Conservation (phyloP, 1,140 invertebrate genomes). For the roundworm (Caenorhabditis elegans) region DNA sequence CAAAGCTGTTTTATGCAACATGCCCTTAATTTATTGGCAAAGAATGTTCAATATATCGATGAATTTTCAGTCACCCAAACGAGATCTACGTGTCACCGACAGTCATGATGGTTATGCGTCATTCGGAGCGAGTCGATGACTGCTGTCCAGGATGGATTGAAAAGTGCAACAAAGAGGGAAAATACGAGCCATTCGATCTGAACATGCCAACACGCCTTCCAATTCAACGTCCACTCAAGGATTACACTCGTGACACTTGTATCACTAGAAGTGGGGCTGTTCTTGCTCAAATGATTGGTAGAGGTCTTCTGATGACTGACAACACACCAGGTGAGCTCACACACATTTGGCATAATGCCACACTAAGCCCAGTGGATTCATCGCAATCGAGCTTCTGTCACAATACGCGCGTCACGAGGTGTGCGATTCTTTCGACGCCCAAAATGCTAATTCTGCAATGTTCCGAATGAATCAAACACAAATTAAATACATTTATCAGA, state of each 20-base stretch:
- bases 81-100: background rate
- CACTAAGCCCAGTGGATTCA: too few relatives aligned
- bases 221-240: constrained; percentile 69
- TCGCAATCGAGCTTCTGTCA: too few relatives aligned
- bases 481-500: too few relatives aligned
- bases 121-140: constrained; percentile 54
- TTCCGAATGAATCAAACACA: too few relatives aligned
- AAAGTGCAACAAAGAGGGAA: constrained; percentile 48
- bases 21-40: too few relatives aligned
- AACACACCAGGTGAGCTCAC: constrained; percentile 35
- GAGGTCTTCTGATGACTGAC: constrained; percentile 13
- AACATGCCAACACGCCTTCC: constrained; percentile 76
- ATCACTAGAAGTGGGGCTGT: constrained; percentile 76
- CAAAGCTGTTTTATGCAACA: too few relatives aligned
- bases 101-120: constrained; percentile 53
- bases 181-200: constrained; percentile 79
- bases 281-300: constrained; percentile 47
- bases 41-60: background rate
- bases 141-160: constrained; percentile 53
- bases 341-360: too few relatives aligned
- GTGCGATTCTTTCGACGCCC: too few relatives aligned
- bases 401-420: too few relatives aligned
- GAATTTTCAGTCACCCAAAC: background rate
- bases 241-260: constrained; percentile 80
- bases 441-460: too few relatives aligned